Percentiles rank a stretch among this genome's conserved stretches.
Conservation (phyloP, 2,888 invertebrate genomes). For the Spilarctia lutea region DNA sequence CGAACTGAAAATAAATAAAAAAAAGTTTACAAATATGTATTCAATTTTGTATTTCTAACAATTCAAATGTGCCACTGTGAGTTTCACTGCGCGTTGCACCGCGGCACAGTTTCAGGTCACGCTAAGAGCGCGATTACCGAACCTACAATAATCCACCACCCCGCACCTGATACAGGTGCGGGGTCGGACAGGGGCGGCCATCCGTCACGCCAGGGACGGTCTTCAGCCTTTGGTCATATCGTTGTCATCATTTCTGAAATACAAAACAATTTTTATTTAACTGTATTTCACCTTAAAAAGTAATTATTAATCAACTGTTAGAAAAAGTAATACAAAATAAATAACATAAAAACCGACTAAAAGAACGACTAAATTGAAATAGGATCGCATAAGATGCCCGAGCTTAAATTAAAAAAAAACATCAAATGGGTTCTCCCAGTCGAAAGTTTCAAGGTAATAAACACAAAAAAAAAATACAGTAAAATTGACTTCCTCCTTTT, state of each 20-base stretch:
- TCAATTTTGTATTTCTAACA: neutral
- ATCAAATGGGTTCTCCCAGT: too few species aligned
- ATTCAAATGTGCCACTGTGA: slow-evolving; percentile 8
- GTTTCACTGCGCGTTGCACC: neutral
- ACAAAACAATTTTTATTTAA: neutral
- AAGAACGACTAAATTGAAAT: too few species aligned
- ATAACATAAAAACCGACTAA: too few species aligned
- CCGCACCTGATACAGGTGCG: slow-evolving; percentile 20
- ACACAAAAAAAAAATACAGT: too few species aligned
- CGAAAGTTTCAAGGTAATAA: too few species aligned
- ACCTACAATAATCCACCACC: slow-evolving; percentile 36
- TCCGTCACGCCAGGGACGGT: slow-evolving; percentile 72
- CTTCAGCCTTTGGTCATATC: slow-evolving; percentile 77
- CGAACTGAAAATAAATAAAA: neutral
- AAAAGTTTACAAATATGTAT: neutral
- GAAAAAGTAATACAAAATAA: too few species aligned
- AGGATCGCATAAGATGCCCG: too few species aligned
- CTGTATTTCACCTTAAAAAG: too few species aligned
- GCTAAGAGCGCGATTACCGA: slow-evolving; percentile 51
- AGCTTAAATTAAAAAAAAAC: too few species aligned
- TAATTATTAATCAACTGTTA: too few species aligned
- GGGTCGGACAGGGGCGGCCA: slow-evolving; percentile 68
- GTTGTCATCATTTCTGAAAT: slow-evolving; percentile 77
- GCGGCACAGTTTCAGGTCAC: slow-evolving; percentile 50
- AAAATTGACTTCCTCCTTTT: too few species aligned